Conservation (phyloP, 1,140 invertebrate species). For the Triops longicaudatus region DNA sequence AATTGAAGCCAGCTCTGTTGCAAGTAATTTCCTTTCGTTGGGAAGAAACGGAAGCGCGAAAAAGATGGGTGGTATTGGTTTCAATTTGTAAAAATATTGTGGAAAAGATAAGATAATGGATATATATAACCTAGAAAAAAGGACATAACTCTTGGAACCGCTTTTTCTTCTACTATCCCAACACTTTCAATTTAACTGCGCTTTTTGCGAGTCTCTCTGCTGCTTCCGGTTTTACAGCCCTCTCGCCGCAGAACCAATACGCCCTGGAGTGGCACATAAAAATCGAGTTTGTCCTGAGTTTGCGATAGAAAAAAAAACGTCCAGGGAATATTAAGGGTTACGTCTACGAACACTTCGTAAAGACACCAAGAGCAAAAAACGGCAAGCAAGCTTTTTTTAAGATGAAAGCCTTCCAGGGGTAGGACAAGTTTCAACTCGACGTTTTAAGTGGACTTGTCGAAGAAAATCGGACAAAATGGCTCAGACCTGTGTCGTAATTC, state of each 20-base stretch:
- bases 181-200: not conserved
- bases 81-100: too few species aligned
- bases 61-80: too few species aligned
- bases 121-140: too few species aligned
- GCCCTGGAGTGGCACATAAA: not conserved
- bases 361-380: not conserved
- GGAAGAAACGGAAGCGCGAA: too few species aligned
- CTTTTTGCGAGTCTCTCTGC: not conserved
- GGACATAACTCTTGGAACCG: not conserved
- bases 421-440: not conserved
- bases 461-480: not conserved
- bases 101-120: too few species aligned
- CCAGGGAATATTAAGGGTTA: not conserved
- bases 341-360: not conserved
- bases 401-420: not conserved
- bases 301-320: not conserved
- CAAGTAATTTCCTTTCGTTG: too few species aligned
- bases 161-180: not conserved
- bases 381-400: not conserved
- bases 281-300: not conserved
- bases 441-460: not conserved
- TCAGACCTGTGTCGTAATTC: too few species aligned
- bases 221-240: not conserved
- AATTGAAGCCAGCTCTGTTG: too few species aligned
- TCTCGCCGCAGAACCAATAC: not conserved